Base-by-base conservation (phyloP, 2,113 vertebrate species). In the Mystacornis crossleyi region DNA sequence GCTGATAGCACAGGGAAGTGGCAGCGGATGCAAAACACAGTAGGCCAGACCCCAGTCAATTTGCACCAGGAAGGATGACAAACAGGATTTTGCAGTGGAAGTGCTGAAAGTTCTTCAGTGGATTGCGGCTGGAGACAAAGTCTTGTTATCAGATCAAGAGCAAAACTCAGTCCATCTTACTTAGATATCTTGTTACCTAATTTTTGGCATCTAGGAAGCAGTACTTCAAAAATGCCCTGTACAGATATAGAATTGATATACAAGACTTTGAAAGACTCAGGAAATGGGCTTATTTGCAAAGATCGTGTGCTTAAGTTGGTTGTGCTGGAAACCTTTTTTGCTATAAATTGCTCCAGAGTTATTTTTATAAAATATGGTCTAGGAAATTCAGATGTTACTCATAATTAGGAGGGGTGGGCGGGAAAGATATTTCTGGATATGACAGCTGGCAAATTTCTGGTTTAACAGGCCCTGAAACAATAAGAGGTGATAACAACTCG, bases 301-400 rank as follows among this genome's bases (percentile, higher is more conserved):
- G 48, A 25, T 17, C 54, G 50, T 53, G 18, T 69, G 54, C 40
- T 82, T 65, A 75, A 65, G 31, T 29, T 80, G 67, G 31, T 60
- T 83, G 60, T 67, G 43, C 47, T 81, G 55, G 64, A 86, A 92
- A 70, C 20, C 6, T 48, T 53, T 47, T 15, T 54, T 90, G 36
- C 55, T 74, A 78, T 62, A 95, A 95, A 90, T 83, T 89, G 62
- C 23, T 31, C 34, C 36, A 82, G 51, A 96, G 72, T 40, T 96
- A 93, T 78, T 95, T 95, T 88, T 93, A 40, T 6, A 70, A 82
- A 87, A 86, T 26, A 86, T 54, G 60, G 70, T 86, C 75, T 83
- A 92, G 82, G 75, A 89, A 95, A 90, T 86, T 86, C 67, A 95
- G 71, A 83, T 83, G 61, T 96, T 94, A 93, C n/a, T 95, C 69